Evolutionary conservation across 2,797 vertebrate species (phyloP).

Genomic region (Tokudaia muenninki): DNA sequence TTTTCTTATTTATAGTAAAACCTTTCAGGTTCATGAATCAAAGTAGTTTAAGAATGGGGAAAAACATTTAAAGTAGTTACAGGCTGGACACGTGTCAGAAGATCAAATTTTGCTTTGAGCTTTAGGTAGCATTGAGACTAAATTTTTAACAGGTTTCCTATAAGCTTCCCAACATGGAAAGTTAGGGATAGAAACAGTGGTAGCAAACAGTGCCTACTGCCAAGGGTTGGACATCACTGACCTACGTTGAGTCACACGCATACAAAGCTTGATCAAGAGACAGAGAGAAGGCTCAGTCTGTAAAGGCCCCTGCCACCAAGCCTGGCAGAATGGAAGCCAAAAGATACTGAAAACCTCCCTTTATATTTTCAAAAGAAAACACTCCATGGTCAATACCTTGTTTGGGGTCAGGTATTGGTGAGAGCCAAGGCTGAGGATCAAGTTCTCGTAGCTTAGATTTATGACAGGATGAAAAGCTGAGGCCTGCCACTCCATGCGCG

Average conservation of each 20-base stretch:
- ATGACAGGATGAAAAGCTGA: neutral
- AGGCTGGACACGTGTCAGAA: neutral
- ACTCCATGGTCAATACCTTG: neutral
- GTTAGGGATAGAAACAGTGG: neutral
- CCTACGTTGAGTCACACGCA: neutral
- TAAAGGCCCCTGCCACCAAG: neutral
- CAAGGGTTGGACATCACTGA: neutral
- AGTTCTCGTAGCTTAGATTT: neutral
- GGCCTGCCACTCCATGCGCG: neutral
- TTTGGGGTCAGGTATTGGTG: neutral
- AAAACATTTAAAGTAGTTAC: neutral
- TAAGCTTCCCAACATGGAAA: neutral
- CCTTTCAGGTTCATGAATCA: neutral
- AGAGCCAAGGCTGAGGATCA: neutral
- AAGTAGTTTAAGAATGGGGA: neutral
- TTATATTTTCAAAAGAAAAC: neutral
- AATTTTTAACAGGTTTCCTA: neutral
- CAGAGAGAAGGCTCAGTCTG: neutral
- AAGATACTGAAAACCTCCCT: neutral
- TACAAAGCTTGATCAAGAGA: neutral
- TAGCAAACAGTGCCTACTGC: neutral
- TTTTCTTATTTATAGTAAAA: slow-evolving; percentile 17
- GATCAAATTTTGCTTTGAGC: slow-evolving; percentile 6
- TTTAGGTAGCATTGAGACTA: neutral
- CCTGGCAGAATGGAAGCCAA: neutral